Conservation (phyloP, 2,797 vertebrate genomes). For the Xiphophorus birchmanni region DNA sequence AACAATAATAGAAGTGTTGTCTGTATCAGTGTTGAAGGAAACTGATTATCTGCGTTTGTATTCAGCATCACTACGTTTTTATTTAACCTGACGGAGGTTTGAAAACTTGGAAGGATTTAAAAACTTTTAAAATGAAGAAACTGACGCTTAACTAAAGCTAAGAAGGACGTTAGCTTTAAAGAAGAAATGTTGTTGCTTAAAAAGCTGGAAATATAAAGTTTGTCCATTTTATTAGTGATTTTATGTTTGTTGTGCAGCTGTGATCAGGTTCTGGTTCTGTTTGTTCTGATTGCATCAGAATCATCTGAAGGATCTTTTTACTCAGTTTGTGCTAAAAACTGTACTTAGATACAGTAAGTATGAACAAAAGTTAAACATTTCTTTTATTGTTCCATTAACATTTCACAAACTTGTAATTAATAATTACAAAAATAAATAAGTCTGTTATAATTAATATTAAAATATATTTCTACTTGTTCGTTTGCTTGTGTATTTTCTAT, state of each 20-base stretch:
- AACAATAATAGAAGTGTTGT: slow-evolving; percentile 20
- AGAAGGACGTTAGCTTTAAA: not conserved
- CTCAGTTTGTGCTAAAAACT: not conserved
- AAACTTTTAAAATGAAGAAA: not conserved
- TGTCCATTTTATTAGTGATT: not conserved
- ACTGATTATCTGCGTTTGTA: slow-evolving; percentile 34
- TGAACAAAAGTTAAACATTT: slow-evolving; percentile 13
- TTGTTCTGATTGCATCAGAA: not conserved
- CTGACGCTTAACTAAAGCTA: slow-evolving; percentile 33
- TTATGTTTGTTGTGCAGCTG: slow-evolving; percentile 10
- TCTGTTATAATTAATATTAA: slow-evolving; percentile 40
- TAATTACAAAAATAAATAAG: slow-evolving; percentile 24
- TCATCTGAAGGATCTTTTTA: slow-evolving; percentile 33
- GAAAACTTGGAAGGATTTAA: not conserved
- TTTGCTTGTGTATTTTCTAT: slow-evolving; percentile 17
- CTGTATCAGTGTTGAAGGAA: slow-evolving; percentile 1
- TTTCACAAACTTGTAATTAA: slow-evolving; percentile 36
- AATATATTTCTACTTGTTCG: slow-evolving; percentile 57
- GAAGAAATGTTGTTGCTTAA: slow-evolving; percentile 12
- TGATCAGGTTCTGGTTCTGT: not conserved
- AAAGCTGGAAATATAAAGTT: slow-evolving; percentile 13
- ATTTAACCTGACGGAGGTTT: slow-evolving; percentile 13
- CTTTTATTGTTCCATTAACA: slow-evolving; percentile 1
- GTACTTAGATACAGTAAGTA: not conserved
- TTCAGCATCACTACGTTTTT: slow-evolving; percentile 5